Base-by-base conservation (phyloP, 2,113 vertebrate genomes). In the Myotis davidii region DNA sequence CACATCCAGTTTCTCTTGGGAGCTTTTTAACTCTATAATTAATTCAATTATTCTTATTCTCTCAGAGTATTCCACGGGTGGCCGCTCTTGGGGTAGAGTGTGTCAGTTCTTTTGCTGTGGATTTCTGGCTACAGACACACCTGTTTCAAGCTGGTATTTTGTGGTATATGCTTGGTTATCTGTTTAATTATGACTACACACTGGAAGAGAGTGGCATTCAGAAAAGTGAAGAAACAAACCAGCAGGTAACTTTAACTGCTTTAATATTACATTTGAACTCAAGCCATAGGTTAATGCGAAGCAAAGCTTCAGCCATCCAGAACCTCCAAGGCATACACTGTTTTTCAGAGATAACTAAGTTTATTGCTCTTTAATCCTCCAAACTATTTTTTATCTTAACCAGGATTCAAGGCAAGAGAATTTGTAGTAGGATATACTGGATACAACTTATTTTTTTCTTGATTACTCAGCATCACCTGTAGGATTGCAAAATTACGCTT, bases 161-260 rank as follows among this genome's bases (percentile, higher is more conserved):
- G 25, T 99, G 99, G 99, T 99, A 99, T 97, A 98, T 99, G 42
- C 98, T 99, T 92, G 99, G 99, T 92, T 99, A 99, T 96, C 99
- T 99, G 78, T 99, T 99, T 98, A 99, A 98, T 98, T 99, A 99
- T 23, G 99, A 99, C 98, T 99, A 99, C 76, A 99, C 99, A 0
- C 98, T 99, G 91, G 99, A 99, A 97, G 99, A 99, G 98, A 99
- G 99, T 2, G 99, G 99, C 2, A 99, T 99, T 96, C 99, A 99
- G 98, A 98, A 99, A 50, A 99, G 98, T 73, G 99, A 99, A 97
- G 99, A 99, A 72, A 99, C 99, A 4, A 99, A 99, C 95, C 99
- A 99, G 88, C 99, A 99, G 99, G 99, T 99, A 98, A 97, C 56
- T 93, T 52, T 11, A 32, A 52, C 10, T 73, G 29, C 27, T 85